Conservation (phyloP, 2,797 vertebrate species). For the Anas capensis region DNA sequence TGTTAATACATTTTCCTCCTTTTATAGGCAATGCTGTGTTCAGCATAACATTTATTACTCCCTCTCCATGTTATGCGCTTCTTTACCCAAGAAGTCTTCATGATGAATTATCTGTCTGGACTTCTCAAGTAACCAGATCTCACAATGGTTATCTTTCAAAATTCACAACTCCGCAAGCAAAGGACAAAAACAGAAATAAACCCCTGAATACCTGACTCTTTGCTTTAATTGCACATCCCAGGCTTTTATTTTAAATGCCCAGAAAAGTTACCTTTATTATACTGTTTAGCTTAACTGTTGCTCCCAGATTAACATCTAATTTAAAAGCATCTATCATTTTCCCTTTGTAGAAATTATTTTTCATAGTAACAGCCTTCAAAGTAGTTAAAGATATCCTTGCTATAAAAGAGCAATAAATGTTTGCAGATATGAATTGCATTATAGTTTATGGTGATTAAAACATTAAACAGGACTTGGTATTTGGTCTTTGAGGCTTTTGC, state of each 20-base stretch:
- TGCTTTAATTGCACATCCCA: background rate
- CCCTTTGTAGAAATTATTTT: conserved; percentile 23
- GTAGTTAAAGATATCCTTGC: conserved; percentile 1
- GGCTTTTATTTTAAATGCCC: conserved; percentile 1
- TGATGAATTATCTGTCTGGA: background rate
- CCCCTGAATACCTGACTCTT: background rate
- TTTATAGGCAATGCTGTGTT: background rate
- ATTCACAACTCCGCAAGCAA: background rate
- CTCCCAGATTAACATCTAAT: conserved; percentile 40
- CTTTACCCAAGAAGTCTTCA: background rate
- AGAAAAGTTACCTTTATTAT: background rate
- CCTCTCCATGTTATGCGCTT: background rate
- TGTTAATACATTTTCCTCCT: background rate
- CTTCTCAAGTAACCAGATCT: background rate
- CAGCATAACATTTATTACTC: background rate
- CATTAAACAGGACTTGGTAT: background rate
- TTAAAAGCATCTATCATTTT: conserved; percentile 33
- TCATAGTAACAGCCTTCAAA: conserved; percentile 43
- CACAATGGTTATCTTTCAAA: background rate
- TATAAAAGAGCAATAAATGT: conserved; percentile 9
- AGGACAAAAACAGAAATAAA: background rate
- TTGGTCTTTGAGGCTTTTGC: background rate
- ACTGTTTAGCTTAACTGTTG: background rate
- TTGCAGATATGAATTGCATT: conserved; percentile 19
- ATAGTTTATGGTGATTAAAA: conserved; percentile 49